Conservation (phyloP, 2,888 invertebrate species). For the Rhaphigaster nebulosa region DNA sequence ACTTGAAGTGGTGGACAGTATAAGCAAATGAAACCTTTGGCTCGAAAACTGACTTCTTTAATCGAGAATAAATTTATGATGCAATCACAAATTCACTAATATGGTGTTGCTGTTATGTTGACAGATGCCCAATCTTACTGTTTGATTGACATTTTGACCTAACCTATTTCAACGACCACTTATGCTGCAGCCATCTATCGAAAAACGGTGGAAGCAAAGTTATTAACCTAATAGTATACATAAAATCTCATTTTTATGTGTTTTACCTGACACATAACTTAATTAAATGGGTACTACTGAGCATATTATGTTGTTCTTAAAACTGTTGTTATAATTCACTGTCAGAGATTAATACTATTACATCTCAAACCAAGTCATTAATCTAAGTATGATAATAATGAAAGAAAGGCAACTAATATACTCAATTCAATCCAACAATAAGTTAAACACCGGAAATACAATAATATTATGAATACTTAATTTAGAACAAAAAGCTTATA, state of each 20-base stretch:
- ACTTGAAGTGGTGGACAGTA: too few species aligned
- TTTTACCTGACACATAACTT: not conserved
- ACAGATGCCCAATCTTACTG: too few species aligned
- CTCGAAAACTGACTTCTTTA: too few species aligned
- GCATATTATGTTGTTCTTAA: not conserved
- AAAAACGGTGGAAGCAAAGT: too few species aligned
- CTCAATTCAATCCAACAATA: not conserved
- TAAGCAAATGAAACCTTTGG: too few species aligned
- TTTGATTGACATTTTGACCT: too few species aligned
- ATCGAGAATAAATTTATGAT: too few species aligned
- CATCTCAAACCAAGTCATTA: not conserved
- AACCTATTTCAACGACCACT: too few species aligned
- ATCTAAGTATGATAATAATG: not conserved
- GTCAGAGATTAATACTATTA: not conserved
- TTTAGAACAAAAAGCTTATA: not conserved
- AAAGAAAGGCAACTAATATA: not conserved
- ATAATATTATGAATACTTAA: not conserved
- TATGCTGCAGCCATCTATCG: too few species aligned
- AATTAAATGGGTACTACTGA: not conserved
- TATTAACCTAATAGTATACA: too few species aligned
- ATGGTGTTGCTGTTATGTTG: too few species aligned
- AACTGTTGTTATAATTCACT: not conserved
- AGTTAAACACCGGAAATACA: not conserved
- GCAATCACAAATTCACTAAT: too few species aligned
- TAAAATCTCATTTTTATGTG: not conserved